These are phyloP conservation scores for Paguma larvata DNA, from an alignment of 2,797 vertebrate species.

Conservation along the genomic window DNA sequence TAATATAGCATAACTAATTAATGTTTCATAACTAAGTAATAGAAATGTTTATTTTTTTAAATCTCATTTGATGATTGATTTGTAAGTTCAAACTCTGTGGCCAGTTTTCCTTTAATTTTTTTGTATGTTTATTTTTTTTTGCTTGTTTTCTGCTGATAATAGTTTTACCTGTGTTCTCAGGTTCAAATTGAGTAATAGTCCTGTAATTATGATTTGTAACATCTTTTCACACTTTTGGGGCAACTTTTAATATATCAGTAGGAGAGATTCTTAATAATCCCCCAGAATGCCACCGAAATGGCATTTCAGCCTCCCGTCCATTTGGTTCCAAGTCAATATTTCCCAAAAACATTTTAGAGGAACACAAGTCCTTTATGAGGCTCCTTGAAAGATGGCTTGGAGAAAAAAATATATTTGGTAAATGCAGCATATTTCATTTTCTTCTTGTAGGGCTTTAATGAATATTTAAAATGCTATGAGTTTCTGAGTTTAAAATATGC, in stretches of 20 bases:
- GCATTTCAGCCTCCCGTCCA: background rate
- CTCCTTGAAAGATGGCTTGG: slow-evolving; percentile 21
- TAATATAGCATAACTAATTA: background rate
- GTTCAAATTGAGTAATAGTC: background rate
- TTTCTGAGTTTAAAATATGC: slow-evolving; percentile 50
- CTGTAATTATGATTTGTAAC: background rate
- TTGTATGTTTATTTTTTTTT: background rate
- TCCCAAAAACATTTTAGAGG: background rate
- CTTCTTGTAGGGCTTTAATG: background rate
- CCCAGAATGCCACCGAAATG: background rate
- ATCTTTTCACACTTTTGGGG: background rate
- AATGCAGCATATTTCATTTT: slow-evolving; percentile 27
- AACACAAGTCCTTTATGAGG: background rate
- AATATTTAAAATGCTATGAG: slow-evolving; percentile 32
- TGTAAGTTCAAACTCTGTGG: background rate
- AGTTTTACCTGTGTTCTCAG: background rate
- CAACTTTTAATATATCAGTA: background rate
- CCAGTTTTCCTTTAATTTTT: background rate
- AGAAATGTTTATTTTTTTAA: background rate
- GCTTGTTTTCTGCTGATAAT: background rate
- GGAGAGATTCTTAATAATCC: background rate
- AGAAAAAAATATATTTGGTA: background rate
- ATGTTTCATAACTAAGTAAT: background rate
- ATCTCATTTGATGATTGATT: background rate
- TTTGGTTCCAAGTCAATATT: background rate